Conservation (phyloP, 2,888 invertebrate genomes). For the Listrodromus nycthemerus region DNA sequence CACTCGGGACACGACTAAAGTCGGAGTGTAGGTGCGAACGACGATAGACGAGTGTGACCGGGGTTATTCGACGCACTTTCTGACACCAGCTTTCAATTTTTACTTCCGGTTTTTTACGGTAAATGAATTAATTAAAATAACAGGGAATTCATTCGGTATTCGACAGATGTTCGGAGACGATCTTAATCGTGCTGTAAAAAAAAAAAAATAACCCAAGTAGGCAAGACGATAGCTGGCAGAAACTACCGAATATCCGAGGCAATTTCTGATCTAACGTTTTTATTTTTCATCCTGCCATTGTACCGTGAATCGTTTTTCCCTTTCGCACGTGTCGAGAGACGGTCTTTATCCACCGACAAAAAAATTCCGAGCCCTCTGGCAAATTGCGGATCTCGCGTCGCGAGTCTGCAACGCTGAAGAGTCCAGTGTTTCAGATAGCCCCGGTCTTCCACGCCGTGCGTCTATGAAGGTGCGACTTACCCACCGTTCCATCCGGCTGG, state of each 20-base stretch:
- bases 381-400: background rate
- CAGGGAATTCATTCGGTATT: background rate
- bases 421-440: background rate
- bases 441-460: slow-evolving; percentile 35
- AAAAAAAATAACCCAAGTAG: background rate
- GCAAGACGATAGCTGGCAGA: background rate
- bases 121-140: no score
- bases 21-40: background rate
- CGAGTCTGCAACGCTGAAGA: background rate
- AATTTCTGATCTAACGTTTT: background rate
- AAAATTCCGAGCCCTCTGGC: background rate
- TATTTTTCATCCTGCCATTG: background rate
- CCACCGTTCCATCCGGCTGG: slow-evolving; percentile 59
- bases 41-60: slow-evolving; percentile 5
- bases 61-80: background rate
- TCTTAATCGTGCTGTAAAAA: background rate
- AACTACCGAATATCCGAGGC: background rate
- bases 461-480: slow-evolving; percentile 48
- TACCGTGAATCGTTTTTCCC: background rate
- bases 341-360: background rate
- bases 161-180: background rate
- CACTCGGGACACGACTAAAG: background rate
- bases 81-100: background rate
- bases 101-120: background rate
- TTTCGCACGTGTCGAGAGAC: background rate